Evolutionary conservation across 2,797 vertebrate genomes (phyloP).

Genomic region (Sebastes jordani): DNA sequence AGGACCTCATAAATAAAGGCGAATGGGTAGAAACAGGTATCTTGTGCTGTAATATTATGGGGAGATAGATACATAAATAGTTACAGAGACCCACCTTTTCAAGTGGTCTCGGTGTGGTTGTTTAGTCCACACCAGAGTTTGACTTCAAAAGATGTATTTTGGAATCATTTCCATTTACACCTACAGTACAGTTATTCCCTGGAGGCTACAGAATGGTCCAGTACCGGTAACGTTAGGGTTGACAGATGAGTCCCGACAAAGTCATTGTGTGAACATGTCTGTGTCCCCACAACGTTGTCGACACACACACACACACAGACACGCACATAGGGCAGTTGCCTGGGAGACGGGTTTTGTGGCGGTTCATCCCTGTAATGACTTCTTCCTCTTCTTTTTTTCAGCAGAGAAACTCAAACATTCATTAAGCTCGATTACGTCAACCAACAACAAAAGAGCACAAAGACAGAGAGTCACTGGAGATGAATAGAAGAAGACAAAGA

Average conservation of each 20-base stretch:
- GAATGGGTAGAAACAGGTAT: too few species aligned
- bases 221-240: too few species aligned
- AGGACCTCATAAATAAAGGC: too few species aligned
- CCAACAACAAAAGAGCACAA: conserved; percentile 54
- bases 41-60: too few species aligned
- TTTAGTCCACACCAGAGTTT: too few species aligned
- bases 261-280: neutral
- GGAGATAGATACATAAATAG: too few species aligned
- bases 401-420: conserved; percentile 72
- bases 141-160: too few species aligned
- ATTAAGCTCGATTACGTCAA: conserved; percentile 64
- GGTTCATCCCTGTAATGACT: conserved; percentile 46
- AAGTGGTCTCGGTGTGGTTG: too few species aligned
- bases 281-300: neutral
- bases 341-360: conserved; percentile 24
- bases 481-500: conserved; percentile 57
- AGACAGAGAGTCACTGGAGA: conserved; percentile 56
- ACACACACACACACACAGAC: conserved; percentile 1
- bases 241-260: neutral
- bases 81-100: too few species aligned
- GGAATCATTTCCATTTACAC: neutral
- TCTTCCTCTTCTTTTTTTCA: conserved; percentile 52
- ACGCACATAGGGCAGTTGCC: conserved; percentile 10
- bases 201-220: neutral
- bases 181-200: neutral